phyloP scores from a whole-genome alignment of 2,888 invertebrate species.

The Troglohyphantes excavatus region DNA sequence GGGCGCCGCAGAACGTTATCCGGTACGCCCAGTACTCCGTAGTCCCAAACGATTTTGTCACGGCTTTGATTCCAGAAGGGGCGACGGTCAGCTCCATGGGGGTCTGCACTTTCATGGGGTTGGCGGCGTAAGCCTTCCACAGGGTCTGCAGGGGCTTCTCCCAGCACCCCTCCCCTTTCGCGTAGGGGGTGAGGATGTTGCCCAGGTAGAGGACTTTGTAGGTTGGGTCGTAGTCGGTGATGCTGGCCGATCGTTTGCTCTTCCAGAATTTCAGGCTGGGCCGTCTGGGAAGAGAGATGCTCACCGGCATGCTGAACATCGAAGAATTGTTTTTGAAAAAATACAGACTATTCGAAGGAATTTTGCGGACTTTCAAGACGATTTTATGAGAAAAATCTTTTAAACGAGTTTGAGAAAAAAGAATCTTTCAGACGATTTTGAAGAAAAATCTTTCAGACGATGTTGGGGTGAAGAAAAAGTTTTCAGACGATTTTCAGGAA shows the following conservation, averaged over 20 bases:
- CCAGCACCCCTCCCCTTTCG: slow-evolving; percentile 90
- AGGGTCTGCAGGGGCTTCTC: slow-evolving; percentile 97
- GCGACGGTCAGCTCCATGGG: slow-evolving; percentile 97
- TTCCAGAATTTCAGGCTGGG: slow-evolving; percentile 75
- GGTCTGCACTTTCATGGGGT: slow-evolving; percentile 85
- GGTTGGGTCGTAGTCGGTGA: slow-evolving; percentile 96
- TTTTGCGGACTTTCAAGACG: neutral
- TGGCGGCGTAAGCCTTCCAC: slow-evolving; percentile 92
- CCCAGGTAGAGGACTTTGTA: slow-evolving; percentile 98
- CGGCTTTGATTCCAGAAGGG: slow-evolving; percentile 95
- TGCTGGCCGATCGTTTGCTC: slow-evolving; percentile 86
- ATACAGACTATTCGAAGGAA: no score
- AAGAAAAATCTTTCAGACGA: neutral
- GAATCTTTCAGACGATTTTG: neutral
- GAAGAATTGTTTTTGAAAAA: neutral
- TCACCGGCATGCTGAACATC: slow-evolving; percentile 72
- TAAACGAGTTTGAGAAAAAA: no score
- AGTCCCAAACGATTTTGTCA: slow-evolving; percentile 97
- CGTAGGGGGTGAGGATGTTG: slow-evolving; percentile 98
- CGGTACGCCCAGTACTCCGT: slow-evolving; percentile 99
- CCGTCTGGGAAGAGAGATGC: slow-evolving; percentile 57
- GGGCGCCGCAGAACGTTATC: slow-evolving; percentile 96
- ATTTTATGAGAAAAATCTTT: neutral
- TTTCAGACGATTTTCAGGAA: neutral
- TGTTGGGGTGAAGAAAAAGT: neutral